Percentiles rank a stretch among this genome's conserved stretches.
Evolutionary conservation across 2,888 invertebrate species (phyloP).

Genomic region (Apamea epomidion): DNA sequence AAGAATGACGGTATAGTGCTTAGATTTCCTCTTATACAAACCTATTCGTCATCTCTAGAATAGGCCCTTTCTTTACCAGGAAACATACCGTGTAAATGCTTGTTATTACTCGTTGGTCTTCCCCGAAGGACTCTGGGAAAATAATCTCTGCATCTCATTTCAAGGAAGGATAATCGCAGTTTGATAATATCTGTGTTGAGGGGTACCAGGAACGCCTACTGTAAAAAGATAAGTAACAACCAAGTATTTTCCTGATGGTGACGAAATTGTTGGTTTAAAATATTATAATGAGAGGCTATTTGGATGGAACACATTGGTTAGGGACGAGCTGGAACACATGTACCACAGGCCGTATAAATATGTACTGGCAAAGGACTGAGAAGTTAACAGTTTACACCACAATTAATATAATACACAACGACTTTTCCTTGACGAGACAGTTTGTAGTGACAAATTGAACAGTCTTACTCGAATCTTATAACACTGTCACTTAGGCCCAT

Average conservation of each 20-base stretch:
- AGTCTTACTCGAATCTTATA: no score
- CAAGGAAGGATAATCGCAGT: slow-evolving; percentile 18
- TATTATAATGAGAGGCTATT: no score
- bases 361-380: no score
- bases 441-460: no score
- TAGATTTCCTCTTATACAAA: background rate
- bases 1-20: background rate
- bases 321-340: no score
- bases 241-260: background rate
- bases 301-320: no score
- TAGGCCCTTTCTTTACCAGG: slow-evolving; percentile 4
- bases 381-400: no score
- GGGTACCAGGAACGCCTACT: slow-evolving; percentile 9
- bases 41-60: background rate
- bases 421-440: no score
- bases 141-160: slow-evolving; percentile 22
- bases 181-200: slow-evolving; percentile 9
- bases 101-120: slow-evolving; percentile 21
- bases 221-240: background rate
- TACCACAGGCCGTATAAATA: no score
- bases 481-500: no score
- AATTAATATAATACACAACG: no score
- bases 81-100: background rate
- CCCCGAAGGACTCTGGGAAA: slow-evolving; percentile 12
- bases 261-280: background rate